Evolutionary conservation across 1,140 invertebrate genomes (phyloP), one percentile per base, ranked within the genome.

Genomic region (Battus philenor): DNA sequence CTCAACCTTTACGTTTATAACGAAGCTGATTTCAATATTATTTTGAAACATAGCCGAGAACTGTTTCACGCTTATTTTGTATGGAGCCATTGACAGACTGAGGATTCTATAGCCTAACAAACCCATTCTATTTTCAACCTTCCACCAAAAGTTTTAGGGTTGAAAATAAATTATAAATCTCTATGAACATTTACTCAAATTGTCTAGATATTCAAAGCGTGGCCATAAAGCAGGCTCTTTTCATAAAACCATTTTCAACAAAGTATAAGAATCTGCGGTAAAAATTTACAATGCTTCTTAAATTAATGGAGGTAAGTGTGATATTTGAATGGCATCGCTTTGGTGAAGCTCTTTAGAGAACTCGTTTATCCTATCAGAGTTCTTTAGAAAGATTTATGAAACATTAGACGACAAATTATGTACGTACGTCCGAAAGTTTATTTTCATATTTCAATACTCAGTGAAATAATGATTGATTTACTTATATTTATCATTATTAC

Each of bases 371-470:
- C 33, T 49, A 49, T 51, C 47, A 31, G 32, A 60, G 47, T 59
- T 46, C 57, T 52, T 60, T 58, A 54, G 46, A 64, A 49, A 63
- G 57, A 64, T 64, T 64, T 64, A 64, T 57, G 47, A 39, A 46
- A 50, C 58, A 59, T 54, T 48, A 53, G 38, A 48, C 36, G 50
- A 48, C 39, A 53, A 38, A 48, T 53, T 53, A 53, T 53, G 27
- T 27, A 39, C 48, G 27, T 27, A 39, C 27, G 36, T 39, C 22
- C 27, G 18, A 38, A 6, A 20, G 22, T 16, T 27, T 39, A 39
- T 39, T 24, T 34, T 34, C 33, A 34, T 34, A 34, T 34, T 34
- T 39, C 16, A 39, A 39, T 39, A 27, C 27, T 16, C 11, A 6
- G 4, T 26, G 36, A 39, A 38, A 38, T 9, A 13, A 39, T 27